Conservation (phyloP, 1,140 invertebrate genomes). For the Riptortus pedestris region DNA sequence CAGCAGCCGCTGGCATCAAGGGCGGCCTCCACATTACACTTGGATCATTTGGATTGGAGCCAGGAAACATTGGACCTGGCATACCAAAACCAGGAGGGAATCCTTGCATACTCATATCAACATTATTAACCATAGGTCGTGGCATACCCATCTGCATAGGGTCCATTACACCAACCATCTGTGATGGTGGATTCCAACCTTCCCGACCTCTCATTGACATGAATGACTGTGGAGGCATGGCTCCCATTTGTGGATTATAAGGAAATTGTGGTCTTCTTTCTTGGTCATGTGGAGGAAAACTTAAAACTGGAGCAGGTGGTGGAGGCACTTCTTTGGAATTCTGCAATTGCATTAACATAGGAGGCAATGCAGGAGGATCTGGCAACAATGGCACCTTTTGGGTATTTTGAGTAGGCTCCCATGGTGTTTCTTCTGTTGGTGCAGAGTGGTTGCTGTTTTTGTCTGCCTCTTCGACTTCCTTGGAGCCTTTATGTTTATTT, state of each 20-base stretch:
- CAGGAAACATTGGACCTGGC: constrained; percentile 25
- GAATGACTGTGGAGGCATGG: background rate
- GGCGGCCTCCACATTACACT: constrained; percentile 3
- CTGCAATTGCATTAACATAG: constrained; percentile 19
- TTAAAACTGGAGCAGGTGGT: background rate
- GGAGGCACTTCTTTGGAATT: constrained; percentile 21
- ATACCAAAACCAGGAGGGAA: constrained; percentile 8
- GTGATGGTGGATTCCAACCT: constrained; percentile 15
- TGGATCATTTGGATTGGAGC: background rate
- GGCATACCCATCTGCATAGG: constrained; percentile 12
- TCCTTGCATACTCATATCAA: constrained; percentile 7
- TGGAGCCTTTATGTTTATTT: constrained; percentile 17
- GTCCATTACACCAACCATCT: constrained; percentile 12
- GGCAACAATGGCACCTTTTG: constrained; percentile 16
- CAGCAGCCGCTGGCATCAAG: background rate
- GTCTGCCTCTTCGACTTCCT: constrained; percentile 22
- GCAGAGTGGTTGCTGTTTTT: constrained; percentile 14
- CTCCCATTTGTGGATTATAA: background rate
- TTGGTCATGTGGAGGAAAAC: constrained; percentile 6
- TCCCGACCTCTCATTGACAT: constrained; percentile 13
- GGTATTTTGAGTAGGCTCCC: background rate
- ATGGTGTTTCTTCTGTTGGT: background rate
- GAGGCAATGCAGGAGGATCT: constrained; percentile 24
- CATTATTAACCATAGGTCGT: constrained; percentile 9
- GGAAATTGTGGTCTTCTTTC: constrained; percentile 11